phyloP scores from a whole-genome alignment of 2,113 vertebrate genomes.

The Nerophis ophidion region DNA sequence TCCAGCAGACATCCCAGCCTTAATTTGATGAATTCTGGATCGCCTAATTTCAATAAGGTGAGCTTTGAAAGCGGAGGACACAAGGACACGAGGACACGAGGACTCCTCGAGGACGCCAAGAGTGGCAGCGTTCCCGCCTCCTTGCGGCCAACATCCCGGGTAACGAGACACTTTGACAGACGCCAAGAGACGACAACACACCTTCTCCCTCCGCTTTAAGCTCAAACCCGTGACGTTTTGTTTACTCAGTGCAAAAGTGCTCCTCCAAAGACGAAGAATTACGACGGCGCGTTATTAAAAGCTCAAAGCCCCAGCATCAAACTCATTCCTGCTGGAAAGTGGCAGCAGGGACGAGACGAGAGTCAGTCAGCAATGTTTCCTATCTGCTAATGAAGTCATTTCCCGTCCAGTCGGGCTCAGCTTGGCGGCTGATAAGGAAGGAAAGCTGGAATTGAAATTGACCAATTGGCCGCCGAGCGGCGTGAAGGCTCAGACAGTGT shows the following conservation, averaged over 20 bases:
- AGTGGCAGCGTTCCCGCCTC: neutral
- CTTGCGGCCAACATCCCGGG: neutral
- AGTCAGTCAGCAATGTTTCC: constrained; percentile 2
- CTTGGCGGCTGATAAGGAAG: constrained; percentile 23
- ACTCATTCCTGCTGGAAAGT: neutral
- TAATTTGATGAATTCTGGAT: constrained; percentile 49
- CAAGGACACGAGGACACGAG: neutral
- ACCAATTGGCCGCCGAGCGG: constrained; percentile 16
- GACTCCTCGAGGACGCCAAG: neutral
- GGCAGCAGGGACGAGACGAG: neutral
- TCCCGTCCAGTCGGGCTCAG: constrained; percentile 24
- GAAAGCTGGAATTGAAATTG: constrained; percentile 42
- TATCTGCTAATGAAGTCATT: constrained; percentile 16
- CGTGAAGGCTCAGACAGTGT: constrained; percentile 6
- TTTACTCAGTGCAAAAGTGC: too few relatives aligned
- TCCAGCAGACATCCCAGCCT: constrained; percentile 16
- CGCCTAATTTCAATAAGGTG: constrained; percentile 38
- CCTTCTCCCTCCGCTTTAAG: too few relatives aligned
- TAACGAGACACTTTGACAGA: neutral
- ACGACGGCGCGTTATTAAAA: too few relatives aligned
- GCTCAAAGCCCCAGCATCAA: too few relatives aligned
- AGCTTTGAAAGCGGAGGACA: constrained; percentile 1
- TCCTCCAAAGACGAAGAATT: too few relatives aligned
- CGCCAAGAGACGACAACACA: neutral
- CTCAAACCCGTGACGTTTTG: too few relatives aligned